Percentiles rank a stretch among this genome's conserved stretches.
Evolutionary conservation across 1,140 invertebrate species (phyloP).

Genomic region (Maniola jurtina): DNA sequence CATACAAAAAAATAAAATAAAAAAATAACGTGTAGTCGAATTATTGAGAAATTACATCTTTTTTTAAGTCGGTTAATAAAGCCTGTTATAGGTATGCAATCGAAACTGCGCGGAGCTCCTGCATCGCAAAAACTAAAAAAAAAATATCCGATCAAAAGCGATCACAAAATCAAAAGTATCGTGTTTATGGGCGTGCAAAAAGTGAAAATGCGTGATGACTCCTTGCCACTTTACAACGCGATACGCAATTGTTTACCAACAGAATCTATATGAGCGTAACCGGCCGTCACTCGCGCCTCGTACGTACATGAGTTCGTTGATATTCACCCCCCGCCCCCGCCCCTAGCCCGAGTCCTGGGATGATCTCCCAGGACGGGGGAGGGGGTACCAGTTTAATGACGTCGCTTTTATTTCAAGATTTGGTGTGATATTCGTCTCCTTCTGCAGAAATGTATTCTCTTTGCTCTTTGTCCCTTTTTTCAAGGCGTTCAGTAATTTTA

Average conservation of each 20-base stretch:
- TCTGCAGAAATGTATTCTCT: constrained; percentile 22
- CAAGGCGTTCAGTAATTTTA: neutral
- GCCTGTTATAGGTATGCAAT: no score
- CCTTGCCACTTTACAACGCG: constrained; percentile 19
- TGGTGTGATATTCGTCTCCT: constrained; percentile 35
- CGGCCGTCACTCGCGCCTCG: constrained; percentile 58
- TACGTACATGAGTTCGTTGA: constrained; percentile 70
- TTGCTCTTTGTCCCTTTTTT: neutral
- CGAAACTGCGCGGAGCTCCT: no score
- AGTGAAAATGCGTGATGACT: constrained; percentile 17
- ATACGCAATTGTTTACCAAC: constrained; percentile 74
- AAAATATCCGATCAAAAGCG: no score
- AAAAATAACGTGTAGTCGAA: no score
- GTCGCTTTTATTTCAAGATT: constrained; percentile 59
- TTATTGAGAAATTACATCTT: no score
- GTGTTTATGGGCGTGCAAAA: neutral
- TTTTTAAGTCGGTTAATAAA: no score
- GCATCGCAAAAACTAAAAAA: no score
- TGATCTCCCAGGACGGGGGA: constrained; percentile 51
- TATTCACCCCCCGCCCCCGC: constrained; percentile 44
- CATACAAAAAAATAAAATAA: no score
- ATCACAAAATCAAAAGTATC: no score
- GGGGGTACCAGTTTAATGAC: constrained; percentile 63
- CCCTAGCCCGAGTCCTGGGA: constrained; percentile 36
- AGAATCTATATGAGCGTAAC: constrained; percentile 55